Conservation (phyloP, 2,113 vertebrate genomes). For the Chaenogobius annularis region DNA sequence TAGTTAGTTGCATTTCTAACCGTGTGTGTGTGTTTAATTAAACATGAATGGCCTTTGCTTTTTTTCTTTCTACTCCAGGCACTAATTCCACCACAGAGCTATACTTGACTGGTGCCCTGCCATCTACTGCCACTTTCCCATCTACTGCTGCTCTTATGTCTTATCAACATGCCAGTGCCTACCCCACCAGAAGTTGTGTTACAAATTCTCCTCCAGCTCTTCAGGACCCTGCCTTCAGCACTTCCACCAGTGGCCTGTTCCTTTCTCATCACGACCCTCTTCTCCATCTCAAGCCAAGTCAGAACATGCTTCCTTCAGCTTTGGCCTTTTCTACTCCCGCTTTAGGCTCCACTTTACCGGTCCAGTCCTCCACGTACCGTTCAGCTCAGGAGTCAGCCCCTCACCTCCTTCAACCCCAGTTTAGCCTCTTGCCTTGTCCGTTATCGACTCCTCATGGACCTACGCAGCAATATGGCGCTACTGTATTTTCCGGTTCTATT, state of each 20-base stretch:
- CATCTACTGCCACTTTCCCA: slow-evolving; percentile 90
- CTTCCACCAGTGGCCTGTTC: slow-evolving; percentile 90
- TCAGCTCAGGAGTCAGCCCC: slow-evolving; percentile 98
- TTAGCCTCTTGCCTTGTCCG: slow-evolving; percentile 86
- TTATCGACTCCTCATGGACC: slow-evolving; percentile 83
- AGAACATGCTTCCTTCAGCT: slow-evolving; percentile 85
- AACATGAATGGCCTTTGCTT: neutral
- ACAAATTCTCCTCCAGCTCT: slow-evolving; percentile 87
- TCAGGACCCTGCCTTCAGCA: slow-evolving; percentile 89
- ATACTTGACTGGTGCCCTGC: slow-evolving; percentile 92
- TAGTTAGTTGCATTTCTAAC: neutral
- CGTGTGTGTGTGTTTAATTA: neutral
- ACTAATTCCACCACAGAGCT: slow-evolving; percentile 91
- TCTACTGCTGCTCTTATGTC: slow-evolving; percentile 85
- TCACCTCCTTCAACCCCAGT: slow-evolving; percentile 95
- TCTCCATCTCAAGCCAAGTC: slow-evolving; percentile 90
- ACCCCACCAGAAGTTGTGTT: slow-evolving; percentile 88
- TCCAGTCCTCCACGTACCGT: slow-evolving; percentile 97
- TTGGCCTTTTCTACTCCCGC: slow-evolving; percentile 86
- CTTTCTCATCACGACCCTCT: slow-evolving; percentile 85
- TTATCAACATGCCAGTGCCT: slow-evolving; percentile 91
- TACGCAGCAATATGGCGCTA: slow-evolving; percentile 85
- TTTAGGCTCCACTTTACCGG: slow-evolving; percentile 85
- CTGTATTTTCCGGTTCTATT: slow-evolving; percentile 91
- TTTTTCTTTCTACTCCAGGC: slow-evolving; percentile 69